Evolutionary conservation across 2,113 vertebrate species (phyloP), one percentile per base, ranked within the genome.

Genomic region (Burhinus oedicnemus): DNA sequence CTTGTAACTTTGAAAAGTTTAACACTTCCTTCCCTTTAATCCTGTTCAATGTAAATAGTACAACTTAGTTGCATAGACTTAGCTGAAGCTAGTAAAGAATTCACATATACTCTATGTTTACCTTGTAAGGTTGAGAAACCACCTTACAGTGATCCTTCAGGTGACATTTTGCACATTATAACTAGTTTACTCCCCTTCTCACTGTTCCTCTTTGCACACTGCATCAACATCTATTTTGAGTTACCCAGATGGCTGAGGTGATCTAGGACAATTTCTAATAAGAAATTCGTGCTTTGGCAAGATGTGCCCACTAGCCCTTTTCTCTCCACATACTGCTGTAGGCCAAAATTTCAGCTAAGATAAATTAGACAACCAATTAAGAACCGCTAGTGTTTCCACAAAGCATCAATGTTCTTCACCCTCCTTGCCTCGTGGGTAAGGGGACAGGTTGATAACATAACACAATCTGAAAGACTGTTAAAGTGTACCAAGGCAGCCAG

Each of bases 201-300:
- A 0, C 65, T 25, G 36, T 1, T 70, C 64, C 70, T 75, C 92
- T 38, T 12, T 36, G 36, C 65, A 78, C 45, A 3, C 65, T 51
- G 61, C 79, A 81, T 26, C 93, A 30, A 8, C 70, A 76, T 22
- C 89, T 95, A 64, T 76, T 92, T 76, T n/a, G 62, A 68, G 79
- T 77, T 76, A 17, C 54, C 80, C 89, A 83, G 87, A 77, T 85
- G 83, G 86, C 91, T 66, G 89, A 94, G 93, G 78, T 82, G 87
- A 83, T 90, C 71, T 38, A 80, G 91, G 93, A 90, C 42, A 45
- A 32, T 51, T 82, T 76, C n/a, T 19, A 49, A 44, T 72, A 58
- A 83, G 71, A 88, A 92, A 92, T 61, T 55, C 57, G 55, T 21
- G 79, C 52, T 76, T 79, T 68, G 79, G 83, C 89, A 86, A 55